Percentiles rank a stretch among this genome's conserved stretches.
Evolutionary conservation across 1,140 invertebrate species (phyloP).

Genomic region (Thalassaphorura encarpata): DNA sequence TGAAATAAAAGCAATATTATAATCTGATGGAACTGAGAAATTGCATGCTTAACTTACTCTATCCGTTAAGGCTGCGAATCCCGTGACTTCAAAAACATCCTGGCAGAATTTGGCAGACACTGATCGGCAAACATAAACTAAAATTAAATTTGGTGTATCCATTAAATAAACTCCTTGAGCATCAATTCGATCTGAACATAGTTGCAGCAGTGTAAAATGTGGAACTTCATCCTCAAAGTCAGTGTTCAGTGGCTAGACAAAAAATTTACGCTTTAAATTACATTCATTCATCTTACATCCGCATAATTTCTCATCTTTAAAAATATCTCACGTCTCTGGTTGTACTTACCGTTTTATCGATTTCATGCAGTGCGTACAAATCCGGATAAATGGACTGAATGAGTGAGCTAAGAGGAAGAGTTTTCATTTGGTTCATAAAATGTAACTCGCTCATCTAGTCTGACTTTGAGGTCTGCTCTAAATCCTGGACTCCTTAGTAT

Average conservation of each 20-base stretch:
- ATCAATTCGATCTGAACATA: slow-evolving; percentile 63
- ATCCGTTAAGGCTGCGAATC: slow-evolving; percentile 51
- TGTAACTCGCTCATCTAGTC: slow-evolving; percentile 86
- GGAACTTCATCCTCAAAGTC: slow-evolving; percentile 22
- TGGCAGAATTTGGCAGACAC: slow-evolving; percentile 64
- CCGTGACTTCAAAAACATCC: slow-evolving; percentile 55
- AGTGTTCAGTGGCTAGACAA: background rate
- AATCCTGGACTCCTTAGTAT: slow-evolving; percentile 83
- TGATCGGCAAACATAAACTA: slow-evolving; percentile 75
- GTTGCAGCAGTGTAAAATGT: slow-evolving; percentile 40
- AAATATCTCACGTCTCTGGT: too few relatives aligned
- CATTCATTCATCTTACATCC: too few relatives aligned
- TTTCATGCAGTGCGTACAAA: slow-evolving; percentile 76
- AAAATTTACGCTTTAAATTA: background rate
- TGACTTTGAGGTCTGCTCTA: slow-evolving; percentile 70
- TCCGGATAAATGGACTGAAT: slow-evolving; percentile 85
- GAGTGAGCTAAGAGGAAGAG: slow-evolving; percentile 65
- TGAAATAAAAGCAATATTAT: slow-evolving; percentile 35
- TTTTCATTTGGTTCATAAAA: slow-evolving; percentile 90
- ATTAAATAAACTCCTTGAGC: slow-evolving; percentile 82
- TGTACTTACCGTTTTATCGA: slow-evolving; percentile 53
- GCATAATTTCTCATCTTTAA: too few relatives aligned
- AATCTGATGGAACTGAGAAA: background rate
- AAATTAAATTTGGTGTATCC: slow-evolving; percentile 73
- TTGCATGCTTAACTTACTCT: slow-evolving; percentile 44